phyloP scores from a whole-genome alignment of 2,888 invertebrate species.

The Oscheius myriophilus region DNA sequence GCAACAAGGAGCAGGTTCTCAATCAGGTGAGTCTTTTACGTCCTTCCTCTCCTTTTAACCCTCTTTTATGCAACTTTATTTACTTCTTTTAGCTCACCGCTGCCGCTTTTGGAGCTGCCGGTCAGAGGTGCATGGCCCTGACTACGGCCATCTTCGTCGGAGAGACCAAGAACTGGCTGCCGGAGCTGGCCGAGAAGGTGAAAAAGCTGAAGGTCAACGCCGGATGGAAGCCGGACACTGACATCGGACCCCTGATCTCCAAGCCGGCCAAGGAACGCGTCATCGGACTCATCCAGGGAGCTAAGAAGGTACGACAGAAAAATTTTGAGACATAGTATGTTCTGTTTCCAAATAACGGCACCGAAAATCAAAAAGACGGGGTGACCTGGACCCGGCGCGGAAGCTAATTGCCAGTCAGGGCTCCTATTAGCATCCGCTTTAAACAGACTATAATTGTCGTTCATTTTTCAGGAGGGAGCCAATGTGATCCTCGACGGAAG shows the following conservation, averaged over 20 bases:
- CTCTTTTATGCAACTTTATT: neutral
- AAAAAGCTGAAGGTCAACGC: conserved; percentile 89
- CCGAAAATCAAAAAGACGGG: too few species aligned
- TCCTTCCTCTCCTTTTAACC: neutral
- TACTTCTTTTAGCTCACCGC: conserved; percentile 75
- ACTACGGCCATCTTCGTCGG: conserved; percentile 89
- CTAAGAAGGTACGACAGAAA: conserved; percentile 47
- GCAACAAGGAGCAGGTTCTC: conserved; percentile 93
- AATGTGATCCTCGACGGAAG: conserved; percentile 89
- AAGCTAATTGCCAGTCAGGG: too few species aligned
- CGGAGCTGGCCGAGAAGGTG: conserved; percentile 83
- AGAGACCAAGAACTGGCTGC: conserved; percentile 90
- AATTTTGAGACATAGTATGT: too few species aligned
- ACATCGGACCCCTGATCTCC: conserved; percentile 88
- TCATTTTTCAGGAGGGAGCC: conserved; percentile 79
- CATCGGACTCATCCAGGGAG: conserved; percentile 60
- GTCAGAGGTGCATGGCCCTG: conserved; percentile 98
- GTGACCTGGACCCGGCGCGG: too few species aligned
- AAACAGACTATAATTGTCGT: too few species aligned
- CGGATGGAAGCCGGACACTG: conserved; percentile 76
- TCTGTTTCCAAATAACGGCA: too few species aligned
- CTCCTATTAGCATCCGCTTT: too few species aligned
- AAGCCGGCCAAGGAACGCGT: conserved; percentile 87
- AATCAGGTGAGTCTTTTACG: conserved; percentile 78
- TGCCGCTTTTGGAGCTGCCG: conserved; percentile 98